phyloP scores from a whole-genome alignment of 2,888 invertebrate genomes.

The Spialia ferax region DNA sequence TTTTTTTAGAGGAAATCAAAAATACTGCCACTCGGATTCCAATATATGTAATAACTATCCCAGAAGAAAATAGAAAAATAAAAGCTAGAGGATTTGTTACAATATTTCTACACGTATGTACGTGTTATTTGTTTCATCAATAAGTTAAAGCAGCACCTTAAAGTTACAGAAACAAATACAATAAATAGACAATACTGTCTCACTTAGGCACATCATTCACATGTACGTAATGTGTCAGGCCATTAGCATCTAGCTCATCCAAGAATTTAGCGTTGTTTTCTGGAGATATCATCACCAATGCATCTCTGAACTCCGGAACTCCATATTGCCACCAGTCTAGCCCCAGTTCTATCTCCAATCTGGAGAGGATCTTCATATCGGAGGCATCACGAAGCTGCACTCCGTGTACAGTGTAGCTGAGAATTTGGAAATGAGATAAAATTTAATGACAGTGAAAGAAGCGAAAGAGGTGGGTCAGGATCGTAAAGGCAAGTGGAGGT shows the following conservation, averaged over 20 bases:
- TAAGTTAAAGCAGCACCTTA: no score
- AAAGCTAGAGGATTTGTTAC: no score
- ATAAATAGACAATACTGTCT: constrained; percentile 25
- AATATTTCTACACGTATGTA: no score
- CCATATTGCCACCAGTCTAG: constrained; percentile 56
- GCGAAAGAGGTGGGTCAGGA: no score
- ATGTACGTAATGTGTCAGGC: constrained; percentile 50
- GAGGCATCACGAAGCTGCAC: constrained; percentile 45
- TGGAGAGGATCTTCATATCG: constrained; percentile 47
- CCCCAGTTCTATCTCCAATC: constrained; percentile 46
- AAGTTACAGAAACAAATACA: no score
- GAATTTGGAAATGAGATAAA: background rate
- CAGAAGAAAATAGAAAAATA: no score
- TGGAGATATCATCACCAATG: constrained; percentile 53
- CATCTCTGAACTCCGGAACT: constrained; percentile 47
- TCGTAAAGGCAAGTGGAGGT: no score
- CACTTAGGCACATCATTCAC: constrained; percentile 52
- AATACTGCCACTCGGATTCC: no score
- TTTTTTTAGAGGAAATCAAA: background rate
- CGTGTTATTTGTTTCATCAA: no score
- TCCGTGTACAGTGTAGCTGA: constrained; percentile 53
- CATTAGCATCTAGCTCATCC: constrained; percentile 45
- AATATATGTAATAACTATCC: no score
- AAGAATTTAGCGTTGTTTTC: constrained; percentile 46
- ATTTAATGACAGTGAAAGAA: no score